Percentiles rank a stretch among this genome's conserved stretches.
phyloP scores from a whole-genome alignment of 2,797 vertebrate genomes.

The Tapera naevia region DNA sequence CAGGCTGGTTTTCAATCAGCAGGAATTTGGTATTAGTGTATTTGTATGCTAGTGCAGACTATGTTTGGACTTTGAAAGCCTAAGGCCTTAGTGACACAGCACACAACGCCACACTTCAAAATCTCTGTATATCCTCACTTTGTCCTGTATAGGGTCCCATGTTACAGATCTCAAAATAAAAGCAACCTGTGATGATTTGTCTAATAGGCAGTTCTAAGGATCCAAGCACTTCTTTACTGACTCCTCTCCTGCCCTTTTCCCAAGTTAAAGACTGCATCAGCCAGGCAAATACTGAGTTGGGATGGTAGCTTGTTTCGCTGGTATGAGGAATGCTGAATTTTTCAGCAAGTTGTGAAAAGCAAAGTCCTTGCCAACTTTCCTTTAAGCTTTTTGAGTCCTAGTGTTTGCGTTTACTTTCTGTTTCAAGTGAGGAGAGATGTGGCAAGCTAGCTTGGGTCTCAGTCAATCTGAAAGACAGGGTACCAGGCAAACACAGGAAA shows the following conservation, averaged over 20 bases:
- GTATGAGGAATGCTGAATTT: constrained; percentile 31
- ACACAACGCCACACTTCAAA: neutral
- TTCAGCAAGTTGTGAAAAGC: constrained; percentile 33
- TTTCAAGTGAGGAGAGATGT: constrained; percentile 9
- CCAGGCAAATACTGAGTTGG: neutral
- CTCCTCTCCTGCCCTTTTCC: neutral
- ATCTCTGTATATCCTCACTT: neutral
- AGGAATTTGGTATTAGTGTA: neutral
- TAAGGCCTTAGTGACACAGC: neutral
- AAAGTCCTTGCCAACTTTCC: constrained; percentile 4
- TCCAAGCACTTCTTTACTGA: neutral
- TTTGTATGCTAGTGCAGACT: neutral
- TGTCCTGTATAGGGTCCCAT: neutral
- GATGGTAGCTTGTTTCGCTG: neutral
- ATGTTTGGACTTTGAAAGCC: neutral
- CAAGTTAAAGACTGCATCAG: neutral
- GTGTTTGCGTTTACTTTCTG: constrained; percentile 26
- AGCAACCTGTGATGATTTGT: neutral
- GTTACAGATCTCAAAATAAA: neutral
- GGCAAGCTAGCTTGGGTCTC: neutral
- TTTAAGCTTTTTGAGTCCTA: neutral
- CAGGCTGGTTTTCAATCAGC: neutral
- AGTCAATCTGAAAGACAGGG: neutral
- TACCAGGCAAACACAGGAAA: neutral
- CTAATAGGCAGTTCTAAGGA: neutral